Evolutionary conservation across 1,140 invertebrate species (phyloP).

Genomic region (Orius insidiosus): DNA sequence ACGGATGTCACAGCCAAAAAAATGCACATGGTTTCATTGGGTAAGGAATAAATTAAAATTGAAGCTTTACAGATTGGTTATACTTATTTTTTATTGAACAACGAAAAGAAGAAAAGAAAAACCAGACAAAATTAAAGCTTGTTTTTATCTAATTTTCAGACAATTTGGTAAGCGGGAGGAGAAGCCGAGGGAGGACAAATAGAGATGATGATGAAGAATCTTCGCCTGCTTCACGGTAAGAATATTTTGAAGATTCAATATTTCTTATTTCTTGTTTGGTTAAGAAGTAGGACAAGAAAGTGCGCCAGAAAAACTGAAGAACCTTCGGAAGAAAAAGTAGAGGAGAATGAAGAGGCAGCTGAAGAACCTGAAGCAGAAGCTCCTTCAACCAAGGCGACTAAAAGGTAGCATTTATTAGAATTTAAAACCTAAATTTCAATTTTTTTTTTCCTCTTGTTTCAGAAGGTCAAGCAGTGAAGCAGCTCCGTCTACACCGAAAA

Average conservation of each 20-base stretch:
- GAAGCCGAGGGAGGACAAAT: neutral
- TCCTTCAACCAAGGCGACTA: neutral
- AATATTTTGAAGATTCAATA: neutral
- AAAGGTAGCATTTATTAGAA: too few species aligned
- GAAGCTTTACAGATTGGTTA: too few species aligned
- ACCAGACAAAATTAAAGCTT: too few species aligned
- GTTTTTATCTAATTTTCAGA: too few species aligned
- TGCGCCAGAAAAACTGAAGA: slow-evolving; percentile 3
- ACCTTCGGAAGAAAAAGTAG: neutral
- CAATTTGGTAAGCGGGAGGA: slow-evolving; percentile 13
- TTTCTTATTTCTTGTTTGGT: neutral
- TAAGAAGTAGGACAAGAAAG: slow-evolving; percentile 3
- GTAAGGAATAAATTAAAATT: neutral
- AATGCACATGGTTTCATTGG: slow-evolving; percentile 15
- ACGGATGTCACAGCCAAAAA: slow-evolving; percentile 11
- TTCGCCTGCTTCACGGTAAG: slow-evolving; percentile 1
- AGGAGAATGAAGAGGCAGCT: neutral
- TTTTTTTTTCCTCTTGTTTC: neutral
- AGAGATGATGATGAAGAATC: slow-evolving; percentile 8
- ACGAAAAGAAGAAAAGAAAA: too few species aligned
- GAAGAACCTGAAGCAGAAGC: neutral
- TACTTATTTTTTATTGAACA: too few species aligned
- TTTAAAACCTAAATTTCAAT: too few species aligned
- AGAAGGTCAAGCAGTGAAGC: neutral
- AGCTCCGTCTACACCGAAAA: neutral